Conservation (phyloP, 2,113 vertebrate species). For the Oncorhynchus masou region DNA sequence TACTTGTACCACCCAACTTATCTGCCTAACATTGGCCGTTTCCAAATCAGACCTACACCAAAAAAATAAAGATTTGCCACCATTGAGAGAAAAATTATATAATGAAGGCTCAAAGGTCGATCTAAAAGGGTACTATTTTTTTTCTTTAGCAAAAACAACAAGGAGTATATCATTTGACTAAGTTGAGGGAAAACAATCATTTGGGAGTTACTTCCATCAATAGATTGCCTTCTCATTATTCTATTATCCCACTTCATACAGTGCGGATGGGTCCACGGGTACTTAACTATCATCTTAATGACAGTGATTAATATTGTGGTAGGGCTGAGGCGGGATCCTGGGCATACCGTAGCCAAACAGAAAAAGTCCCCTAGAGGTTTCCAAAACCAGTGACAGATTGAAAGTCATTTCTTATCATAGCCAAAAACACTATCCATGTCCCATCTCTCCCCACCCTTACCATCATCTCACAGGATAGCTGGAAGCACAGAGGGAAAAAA, state of each 20-base stretch:
- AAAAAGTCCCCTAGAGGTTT: slow-evolving; percentile 71
- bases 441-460: slow-evolving; percentile 4
- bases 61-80: neutral
- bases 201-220: neutral
- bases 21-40: neutral
- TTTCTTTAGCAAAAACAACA: neutral
- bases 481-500: slow-evolving; percentile 18
- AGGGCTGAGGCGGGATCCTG: slow-evolving; percentile 65
- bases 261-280: slow-evolving; percentile 31
- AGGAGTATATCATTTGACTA: neutral
- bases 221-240: neutral
- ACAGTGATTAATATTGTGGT: neutral
- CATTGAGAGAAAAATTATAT: neutral
- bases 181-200: neutral
- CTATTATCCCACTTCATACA: slow-evolving; percentile 74
- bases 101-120: neutral
- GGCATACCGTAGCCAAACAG: slow-evolving; percentile 64
- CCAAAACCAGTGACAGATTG: slow-evolving; percentile 74
- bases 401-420: slow-evolving; percentile 73
- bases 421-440: slow-evolving; percentile 63
- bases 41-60: neutral
- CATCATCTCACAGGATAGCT: neutral
- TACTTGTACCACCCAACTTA: neutral
- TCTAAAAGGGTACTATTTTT: neutral
- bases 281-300: slow-evolving; percentile 38